Evolutionary conservation across 2,113 vertebrate species (phyloP), one percentile per base, ranked within the genome.

Genomic region (Cebidichthys violaceus): DNA sequence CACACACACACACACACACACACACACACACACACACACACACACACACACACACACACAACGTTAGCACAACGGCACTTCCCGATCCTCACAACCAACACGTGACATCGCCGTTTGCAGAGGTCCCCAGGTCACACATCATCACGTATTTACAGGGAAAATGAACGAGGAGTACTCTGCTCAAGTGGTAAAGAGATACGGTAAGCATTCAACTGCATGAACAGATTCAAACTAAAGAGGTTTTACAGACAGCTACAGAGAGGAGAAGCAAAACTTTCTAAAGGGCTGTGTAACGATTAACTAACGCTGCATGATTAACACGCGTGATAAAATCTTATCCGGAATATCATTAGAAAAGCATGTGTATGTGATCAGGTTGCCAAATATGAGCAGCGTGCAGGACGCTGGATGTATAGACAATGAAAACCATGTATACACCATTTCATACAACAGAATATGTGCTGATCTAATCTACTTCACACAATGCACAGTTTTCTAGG

Each of bases 1-100:
- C 54, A 82, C 20, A 68, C 50, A 81, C 43, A 71, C 54, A 82
- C 20, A 68, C 50, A 81, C 43, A 71, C 54, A 82, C 20, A 68
- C 50, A 81, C 43, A 71, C 54, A 82, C 20, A 68, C 50, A 81
- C 43, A 71, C 54, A 82, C 20, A 68, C 50, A 81, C 43, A 71
- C 54, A 82, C 20, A 68, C 50, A 81, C 43, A 71, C 54, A 82
- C 20, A 68, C 50, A 68, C 2, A 60, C 45, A 45, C 15, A 18
- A 31, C 0, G 9, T 78, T 31, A 83, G 27, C 0, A 3, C 7
- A 39, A 70, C 54, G 62, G 24, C 0, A 0, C 10, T 31, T 8
- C 24, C 15, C 1, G 9, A n/a, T 29, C 9, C 20, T 60, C 27
- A 29, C 9, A 50, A 9, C 35, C 4, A 35, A 17, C 29, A 15